Base-by-base conservation (phyloP, 2,113 vertebrate species). In the Maccullochella peelii region DNA sequence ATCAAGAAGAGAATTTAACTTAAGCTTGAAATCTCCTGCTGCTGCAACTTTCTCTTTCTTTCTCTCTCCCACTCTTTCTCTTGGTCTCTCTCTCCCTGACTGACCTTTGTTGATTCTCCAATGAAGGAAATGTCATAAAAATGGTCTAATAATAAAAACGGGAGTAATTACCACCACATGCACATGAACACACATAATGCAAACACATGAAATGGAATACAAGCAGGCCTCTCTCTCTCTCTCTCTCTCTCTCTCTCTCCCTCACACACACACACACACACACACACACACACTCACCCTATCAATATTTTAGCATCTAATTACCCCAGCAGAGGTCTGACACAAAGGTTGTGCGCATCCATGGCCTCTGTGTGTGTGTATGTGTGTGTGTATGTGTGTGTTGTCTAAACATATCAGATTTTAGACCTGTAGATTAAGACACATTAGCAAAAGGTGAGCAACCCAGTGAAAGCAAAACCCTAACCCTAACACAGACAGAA, bases 241-340 rank as follows among this genome's bases (percentile, higher is more conserved):
- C 30, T 55, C 40, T 25, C 58, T 68, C 54, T 42, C 59, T 57
- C 33, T 23, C 18, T 23, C 36, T 49, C 55, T 40, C 40, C 9
- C 8, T 40, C 67, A 68, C 30, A 40, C 27, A 66, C 78, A 66
- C 62, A 73, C 66, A 73, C 71, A 73, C 57, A 67, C 57, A 44
- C 55, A 74, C 73, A 59, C 73, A 65, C 62, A 69, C 59, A 63
- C 36, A 67, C 21, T 42, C 23, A 54, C 49, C 5, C 75, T 74
- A 88, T 95, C 72, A 95, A 95, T 95, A 92, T 92, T 95, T 95
- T 71, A 95, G 81, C 55, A 87, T 83, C 84, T 93, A 93, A 95
- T 95, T 95, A 94, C 89, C 88, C 77, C 90, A 57, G 83, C 79
- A 79, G 86, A 83, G 85, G 80, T 85, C 87, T 90, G 66, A 81